These are phyloP conservation scores for Gambusia holbrooki DNA, from an alignment of 2,113 vertebrate species.

Conservation along the genomic window DNA sequence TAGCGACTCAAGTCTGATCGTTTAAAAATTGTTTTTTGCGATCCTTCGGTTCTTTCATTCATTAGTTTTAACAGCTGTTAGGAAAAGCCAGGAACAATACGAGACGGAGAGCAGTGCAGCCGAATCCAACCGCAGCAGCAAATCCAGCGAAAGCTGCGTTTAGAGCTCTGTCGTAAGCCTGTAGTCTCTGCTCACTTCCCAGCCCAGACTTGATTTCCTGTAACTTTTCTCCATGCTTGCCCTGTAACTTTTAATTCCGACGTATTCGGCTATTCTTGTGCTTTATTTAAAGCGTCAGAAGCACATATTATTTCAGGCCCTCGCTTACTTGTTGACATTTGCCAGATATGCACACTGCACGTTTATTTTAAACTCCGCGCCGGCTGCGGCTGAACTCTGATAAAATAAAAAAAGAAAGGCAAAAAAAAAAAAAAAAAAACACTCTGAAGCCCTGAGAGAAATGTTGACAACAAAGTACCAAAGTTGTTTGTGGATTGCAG, in stretches of 20 bases:
- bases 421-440: background rate
- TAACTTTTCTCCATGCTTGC: slow-evolving; percentile 13
- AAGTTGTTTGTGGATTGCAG: background rate
- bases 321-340: background rate
- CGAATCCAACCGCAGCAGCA: background rate
- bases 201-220: slow-evolving; percentile 10
- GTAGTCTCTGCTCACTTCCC: slow-evolving; percentile 17
- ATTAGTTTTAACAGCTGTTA: background rate
- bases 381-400: background rate
- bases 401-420: background rate
- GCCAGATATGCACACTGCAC: background rate
- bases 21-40: background rate
- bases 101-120: background rate
- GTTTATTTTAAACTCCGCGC: background rate
- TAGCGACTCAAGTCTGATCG: background rate
- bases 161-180: slow-evolving; percentile 8
- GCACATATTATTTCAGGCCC: background rate
- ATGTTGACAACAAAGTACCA: background rate
- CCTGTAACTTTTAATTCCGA: background rate
- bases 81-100: no score
- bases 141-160: background rate
- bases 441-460: background rate
- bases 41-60: background rate
- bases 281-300: background rate
- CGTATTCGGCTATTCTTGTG: background rate